Base-by-base conservation (phyloP, 2,888 invertebrate genomes). In the Protonemura montana region DNA sequence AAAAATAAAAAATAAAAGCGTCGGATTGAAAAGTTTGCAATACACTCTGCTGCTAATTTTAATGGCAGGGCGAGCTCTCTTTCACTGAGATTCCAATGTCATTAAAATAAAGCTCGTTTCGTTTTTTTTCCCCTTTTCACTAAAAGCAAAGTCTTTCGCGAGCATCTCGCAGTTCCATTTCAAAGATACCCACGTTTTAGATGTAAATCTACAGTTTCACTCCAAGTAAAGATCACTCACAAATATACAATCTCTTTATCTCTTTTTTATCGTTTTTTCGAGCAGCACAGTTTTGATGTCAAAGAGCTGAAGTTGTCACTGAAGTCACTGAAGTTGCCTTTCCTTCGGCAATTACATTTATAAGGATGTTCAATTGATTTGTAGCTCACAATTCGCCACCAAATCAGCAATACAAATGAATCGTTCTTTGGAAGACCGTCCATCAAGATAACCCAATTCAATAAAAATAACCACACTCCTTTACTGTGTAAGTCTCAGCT, bases 121-220 rank as follows among this genome's bases (percentile, higher is more conserved):
- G 59, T 59, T 59, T 59, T n/a, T n/a, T 35, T 59, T 59, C 59
- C 59, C 59, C 59, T 59, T 59, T 59, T 59, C 59, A 59, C 59
- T 59, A 59, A 59, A 59, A 59, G 59, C 59, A 59, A 35, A 59
- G 13, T 59, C 21, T 59, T 59, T 59, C 59, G 59, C 1, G 59
- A 10, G 59, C 16, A 59, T 59, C 59, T 59, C 21, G 16, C 59
- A 59, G 59, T 59, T 59, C 59, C 59, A 59, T 59, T 59, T 59
- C 59, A 59, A 59, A 59, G 59, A 21, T 59, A 16, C 21, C 59
- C 59, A 59, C 21, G 59, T 59, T 59, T 59, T 59, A 59, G 59
- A 59, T 59, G 59, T 59, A 59, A 59, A 59, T 21, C 59, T 59
- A 2, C 35, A 6, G 35, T 35, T 35, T 35, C 10, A 35, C 35